Conservation (phyloP, 2,113 vertebrate genomes). For the Podarcis muralis region DNA sequence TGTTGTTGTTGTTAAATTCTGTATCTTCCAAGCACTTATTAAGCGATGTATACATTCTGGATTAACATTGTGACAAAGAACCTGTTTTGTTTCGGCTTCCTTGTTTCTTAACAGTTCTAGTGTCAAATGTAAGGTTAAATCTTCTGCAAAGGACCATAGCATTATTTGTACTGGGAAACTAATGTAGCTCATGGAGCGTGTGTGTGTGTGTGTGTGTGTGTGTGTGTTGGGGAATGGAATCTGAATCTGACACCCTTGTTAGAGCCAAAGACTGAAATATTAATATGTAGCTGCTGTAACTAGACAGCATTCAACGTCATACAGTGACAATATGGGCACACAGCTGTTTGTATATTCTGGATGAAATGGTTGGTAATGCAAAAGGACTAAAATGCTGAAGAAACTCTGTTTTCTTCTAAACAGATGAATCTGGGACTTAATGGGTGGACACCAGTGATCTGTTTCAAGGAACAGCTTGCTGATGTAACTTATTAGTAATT, state of each 20-base stretch:
- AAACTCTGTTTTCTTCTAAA: background rate
- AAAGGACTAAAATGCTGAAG: background rate
- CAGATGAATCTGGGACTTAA: background rate
- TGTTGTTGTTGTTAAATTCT: background rate
- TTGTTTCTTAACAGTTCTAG: background rate
- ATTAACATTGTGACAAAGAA: background rate
- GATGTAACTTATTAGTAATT: background rate
- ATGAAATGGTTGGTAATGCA: background rate
- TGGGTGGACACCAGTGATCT: background rate
- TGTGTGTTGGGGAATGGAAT: background rate
- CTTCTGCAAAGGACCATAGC: slow-evolving; percentile 7
- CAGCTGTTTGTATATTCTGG: rapidly evolving
- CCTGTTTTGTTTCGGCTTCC: background rate
- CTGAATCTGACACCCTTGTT: background rate
- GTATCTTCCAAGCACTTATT: background rate
- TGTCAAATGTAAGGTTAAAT: slow-evolving; percentile 17
- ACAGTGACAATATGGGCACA: background rate
- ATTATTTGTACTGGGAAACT: background rate
- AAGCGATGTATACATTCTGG: background rate
- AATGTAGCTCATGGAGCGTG: background rate
- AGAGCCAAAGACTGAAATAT: background rate
- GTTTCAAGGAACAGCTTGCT: background rate
- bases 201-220: background rate
- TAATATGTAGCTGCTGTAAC: rapidly evolving
- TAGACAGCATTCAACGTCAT: background rate